phyloP scores from a whole-genome alignment of 2,888 invertebrate genomes.

The Ecdyonurus torrentis region DNA sequence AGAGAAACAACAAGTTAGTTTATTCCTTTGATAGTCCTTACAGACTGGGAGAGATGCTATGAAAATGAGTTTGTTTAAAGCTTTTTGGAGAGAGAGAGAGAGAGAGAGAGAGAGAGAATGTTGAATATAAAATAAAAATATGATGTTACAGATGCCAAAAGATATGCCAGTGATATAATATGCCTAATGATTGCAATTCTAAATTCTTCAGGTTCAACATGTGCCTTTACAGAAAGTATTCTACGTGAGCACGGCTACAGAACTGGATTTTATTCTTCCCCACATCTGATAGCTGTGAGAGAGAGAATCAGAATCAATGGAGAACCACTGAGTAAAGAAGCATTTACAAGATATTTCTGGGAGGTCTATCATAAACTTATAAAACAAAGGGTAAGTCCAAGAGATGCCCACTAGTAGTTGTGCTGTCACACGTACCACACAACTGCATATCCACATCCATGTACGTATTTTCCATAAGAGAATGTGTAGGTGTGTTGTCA shows the following conservation, averaged over 20 bases:
- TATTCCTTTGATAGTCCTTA: too few relatives aligned
- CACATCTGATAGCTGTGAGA: conserved; percentile 79
- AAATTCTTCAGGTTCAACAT: conserved; percentile 56
- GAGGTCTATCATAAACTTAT: conserved; percentile 48
- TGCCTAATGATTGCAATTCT: too few relatives aligned
- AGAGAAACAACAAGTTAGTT: too few relatives aligned
- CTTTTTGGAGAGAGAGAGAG: too few relatives aligned
- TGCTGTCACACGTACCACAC: not conserved
- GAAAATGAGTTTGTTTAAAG: too few relatives aligned
- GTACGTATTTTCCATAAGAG: not conserved
- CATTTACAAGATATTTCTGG: conserved; percentile 72
- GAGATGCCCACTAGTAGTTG: not conserved
- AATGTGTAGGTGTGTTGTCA: too few relatives aligned
- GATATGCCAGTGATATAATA: too few relatives aligned
- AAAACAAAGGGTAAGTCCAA: conserved; percentile 26
- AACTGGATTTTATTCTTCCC: conserved; percentile 93
- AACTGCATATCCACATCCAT: not conserved
- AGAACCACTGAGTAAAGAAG: conserved; percentile 46
- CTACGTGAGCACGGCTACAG: conserved; percentile 49
- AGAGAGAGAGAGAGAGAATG: too few relatives aligned
- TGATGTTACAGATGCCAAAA: too few relatives aligned
- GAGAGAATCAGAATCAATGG: conserved; percentile 88
- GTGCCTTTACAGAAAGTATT: conserved; percentile 82
- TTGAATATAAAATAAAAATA: too few relatives aligned
- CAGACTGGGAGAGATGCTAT: too few relatives aligned